These are phyloP conservation scores for Machimus rusticus DNA, from an alignment of 2,888 invertebrate genomes.

Conservation along the genomic window DNA sequence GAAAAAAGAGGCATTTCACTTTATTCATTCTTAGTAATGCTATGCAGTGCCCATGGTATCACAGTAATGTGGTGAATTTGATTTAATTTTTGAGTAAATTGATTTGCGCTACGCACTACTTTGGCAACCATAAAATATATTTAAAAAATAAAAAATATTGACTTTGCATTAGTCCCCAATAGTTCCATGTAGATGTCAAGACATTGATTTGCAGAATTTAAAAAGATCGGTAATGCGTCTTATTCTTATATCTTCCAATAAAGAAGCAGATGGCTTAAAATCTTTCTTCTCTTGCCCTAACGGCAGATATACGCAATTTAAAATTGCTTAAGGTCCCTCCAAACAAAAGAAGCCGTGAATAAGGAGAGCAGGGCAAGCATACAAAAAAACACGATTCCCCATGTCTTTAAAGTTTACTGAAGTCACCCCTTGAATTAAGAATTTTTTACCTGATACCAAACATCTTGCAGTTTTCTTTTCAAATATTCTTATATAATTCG, in stretches of 20 bases:
- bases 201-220: not conserved
- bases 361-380: not conserved
- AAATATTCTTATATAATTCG: not conserved
- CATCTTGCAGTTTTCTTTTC: slow-evolving; percentile 10
- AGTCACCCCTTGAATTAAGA: slow-evolving; percentile 16
- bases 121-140: too few relatives aligned
- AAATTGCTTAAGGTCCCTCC: not conserved
- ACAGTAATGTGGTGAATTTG: too few relatives aligned
- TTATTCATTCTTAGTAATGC: too few relatives aligned
- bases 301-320: not conserved
- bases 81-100: too few relatives aligned
- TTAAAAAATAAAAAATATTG: too few relatives aligned
- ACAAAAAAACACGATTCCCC: not conserved
- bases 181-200: not conserved
- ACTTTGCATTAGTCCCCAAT: too few relatives aligned
- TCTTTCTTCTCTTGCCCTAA: not conserved
- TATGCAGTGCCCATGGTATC: too few relatives aligned
- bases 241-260: not conserved
- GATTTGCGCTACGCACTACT: too few relatives aligned
- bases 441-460: not conserved
- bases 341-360: not conserved
- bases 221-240: not conserved
- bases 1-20: too few relatives aligned
- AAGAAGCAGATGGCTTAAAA: not conserved
- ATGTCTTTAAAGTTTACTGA: not conserved